Evolutionary conservation across 2,888 invertebrate genomes (phyloP).

Genomic region (Trachelus troglodyta): DNA sequence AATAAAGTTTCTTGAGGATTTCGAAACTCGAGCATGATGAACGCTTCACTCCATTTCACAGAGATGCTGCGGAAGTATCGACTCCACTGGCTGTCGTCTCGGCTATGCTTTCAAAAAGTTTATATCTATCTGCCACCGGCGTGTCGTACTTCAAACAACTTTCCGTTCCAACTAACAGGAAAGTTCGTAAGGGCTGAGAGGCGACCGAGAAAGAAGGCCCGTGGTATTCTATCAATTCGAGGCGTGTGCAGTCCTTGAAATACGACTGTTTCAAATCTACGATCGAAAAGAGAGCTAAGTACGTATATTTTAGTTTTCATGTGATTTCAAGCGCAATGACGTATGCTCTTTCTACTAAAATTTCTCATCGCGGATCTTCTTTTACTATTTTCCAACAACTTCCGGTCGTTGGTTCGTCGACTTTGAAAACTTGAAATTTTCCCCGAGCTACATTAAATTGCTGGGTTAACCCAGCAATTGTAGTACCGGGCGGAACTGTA

Average conservation of each 20-base stretch:
- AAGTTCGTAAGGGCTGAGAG: background rate
- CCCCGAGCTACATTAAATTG: background rate
- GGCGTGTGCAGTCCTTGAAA: background rate
- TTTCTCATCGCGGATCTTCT: background rate
- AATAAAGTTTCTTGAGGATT: constrained; percentile 25
- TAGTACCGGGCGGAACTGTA: background rate
- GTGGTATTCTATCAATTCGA: background rate
- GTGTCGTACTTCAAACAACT: constrained; percentile 16
- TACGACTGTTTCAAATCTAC: background rate
- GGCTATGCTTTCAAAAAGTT: constrained; percentile 6
- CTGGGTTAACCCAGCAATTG: background rate
- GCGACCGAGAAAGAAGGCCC: background rate
- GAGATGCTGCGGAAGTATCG: constrained; percentile 28
- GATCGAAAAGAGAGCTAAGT: background rate
- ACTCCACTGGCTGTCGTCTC: constrained; percentile 1
- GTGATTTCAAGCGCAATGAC: background rate
- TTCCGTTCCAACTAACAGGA: constrained; percentile 6
- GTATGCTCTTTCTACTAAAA: background rate
- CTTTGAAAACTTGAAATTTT: background rate
- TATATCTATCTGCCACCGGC: constrained; percentile 25
- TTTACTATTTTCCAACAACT: background rate
- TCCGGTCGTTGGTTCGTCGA: background rate
- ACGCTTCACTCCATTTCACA: constrained; percentile 33
- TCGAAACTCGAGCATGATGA: constrained; percentile 24
- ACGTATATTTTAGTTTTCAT: background rate